phyloP scores from a whole-genome alignment of 1,140 invertebrate genomes.

The Battus philenor region DNA sequence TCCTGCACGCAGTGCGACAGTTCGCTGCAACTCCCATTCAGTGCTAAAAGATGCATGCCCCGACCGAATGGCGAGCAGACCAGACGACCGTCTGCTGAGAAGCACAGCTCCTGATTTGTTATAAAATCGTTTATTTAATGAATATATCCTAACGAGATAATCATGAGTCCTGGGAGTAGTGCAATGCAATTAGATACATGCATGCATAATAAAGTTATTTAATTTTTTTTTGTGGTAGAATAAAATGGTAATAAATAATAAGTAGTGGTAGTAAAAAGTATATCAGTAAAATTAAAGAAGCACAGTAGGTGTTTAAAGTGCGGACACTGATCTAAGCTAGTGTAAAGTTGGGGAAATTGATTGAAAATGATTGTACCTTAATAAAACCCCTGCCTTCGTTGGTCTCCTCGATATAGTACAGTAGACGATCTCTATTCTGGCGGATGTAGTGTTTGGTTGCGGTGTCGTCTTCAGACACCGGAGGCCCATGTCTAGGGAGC shows the following conservation, averaged over 20 bases:
- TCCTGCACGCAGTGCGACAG: constrained; percentile 82
- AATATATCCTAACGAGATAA: no score
- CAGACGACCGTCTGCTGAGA: constrained; percentile 90
- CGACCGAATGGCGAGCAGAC: constrained; percentile 93
- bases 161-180: no score
- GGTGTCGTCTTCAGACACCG: constrained; percentile 21
- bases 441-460: constrained; percentile 72
- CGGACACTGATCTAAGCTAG: no score
- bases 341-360: no score
- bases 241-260: no score
- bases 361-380: no score
- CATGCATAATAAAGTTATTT: no score
- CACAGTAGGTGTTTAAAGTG: no score
- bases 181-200: no score
- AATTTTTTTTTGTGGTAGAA: no score
- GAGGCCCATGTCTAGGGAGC: constrained; percentile 9
- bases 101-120: constrained; percentile 85
- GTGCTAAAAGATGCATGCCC: constrained; percentile 88
- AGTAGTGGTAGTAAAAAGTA: no score
- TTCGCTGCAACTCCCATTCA: constrained; percentile 87
- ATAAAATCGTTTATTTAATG: not conserved
- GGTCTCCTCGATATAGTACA: constrained; percentile 91
- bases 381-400: constrained; percentile 92
- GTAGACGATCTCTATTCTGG: constrained; percentile 85
- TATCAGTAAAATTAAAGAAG: no score